Evolutionary conservation across 2,113 vertebrate genomes (phyloP).

Genomic region (Speoplatyrhinus poulsoni): DNA sequence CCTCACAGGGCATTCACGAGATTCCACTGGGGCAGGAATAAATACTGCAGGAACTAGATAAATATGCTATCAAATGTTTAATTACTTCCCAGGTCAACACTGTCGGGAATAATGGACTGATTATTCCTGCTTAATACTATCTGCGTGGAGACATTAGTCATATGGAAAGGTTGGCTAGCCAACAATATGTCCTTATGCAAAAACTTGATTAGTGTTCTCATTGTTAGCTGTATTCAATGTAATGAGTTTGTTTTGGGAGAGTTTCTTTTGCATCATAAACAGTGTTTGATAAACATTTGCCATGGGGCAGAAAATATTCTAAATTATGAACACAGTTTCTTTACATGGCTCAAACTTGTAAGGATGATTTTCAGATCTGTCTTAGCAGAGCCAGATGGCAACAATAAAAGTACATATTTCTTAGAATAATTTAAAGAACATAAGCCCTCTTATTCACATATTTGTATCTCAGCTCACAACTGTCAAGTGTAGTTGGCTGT

Average conservation of each 20-base stretch:
- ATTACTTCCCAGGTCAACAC: constrained; percentile 55
- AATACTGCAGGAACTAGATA: constrained; percentile 57
- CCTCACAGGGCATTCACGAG: constrained; percentile 4
- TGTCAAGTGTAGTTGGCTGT: too few relatives aligned
- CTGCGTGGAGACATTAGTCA: constrained; percentile 38
- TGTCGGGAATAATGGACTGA: constrained; percentile 50
- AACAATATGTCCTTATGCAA: constrained; percentile 32
- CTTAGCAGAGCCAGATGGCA: too few relatives aligned
- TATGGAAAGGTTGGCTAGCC: constrained; percentile 15
- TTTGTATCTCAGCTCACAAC: too few relatives aligned
- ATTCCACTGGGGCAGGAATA: constrained; percentile 38
- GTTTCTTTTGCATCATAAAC: constrained; percentile 8
- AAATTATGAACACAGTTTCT: constrained; percentile 9
- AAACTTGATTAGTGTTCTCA: constrained; percentile 28
- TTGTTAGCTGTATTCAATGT: constrained; percentile 17
- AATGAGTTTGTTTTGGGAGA: constrained; percentile 21
- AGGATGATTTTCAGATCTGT: too few relatives aligned
- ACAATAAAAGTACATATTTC: too few relatives aligned
- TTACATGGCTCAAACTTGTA: not conserved
- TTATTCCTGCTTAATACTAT: constrained; percentile 35
- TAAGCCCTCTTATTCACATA: too few relatives aligned
- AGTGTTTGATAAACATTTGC: constrained; percentile 22
- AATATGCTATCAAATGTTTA: constrained; percentile 59
- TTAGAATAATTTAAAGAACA: too few relatives aligned
- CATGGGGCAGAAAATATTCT: not conserved